Evolutionary conservation across 2,113 vertebrate genomes (phyloP).

Genomic region (Xiphophorus hellerii): DNA sequence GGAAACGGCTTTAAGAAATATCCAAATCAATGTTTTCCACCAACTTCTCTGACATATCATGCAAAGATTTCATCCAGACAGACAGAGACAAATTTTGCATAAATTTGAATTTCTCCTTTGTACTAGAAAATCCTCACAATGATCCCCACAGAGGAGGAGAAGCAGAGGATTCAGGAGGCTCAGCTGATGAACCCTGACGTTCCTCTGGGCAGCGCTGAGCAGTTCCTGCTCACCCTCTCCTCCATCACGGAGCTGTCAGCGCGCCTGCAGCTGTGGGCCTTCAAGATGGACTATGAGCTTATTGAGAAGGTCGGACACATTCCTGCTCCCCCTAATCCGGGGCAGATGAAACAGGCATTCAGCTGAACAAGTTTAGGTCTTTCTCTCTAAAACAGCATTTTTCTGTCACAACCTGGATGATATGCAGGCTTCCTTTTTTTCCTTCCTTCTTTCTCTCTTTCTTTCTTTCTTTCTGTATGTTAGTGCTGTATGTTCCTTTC

Average conservation of each 20-base stretch:
- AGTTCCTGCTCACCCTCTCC: conserved; percentile 95
- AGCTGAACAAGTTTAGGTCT: neutral
- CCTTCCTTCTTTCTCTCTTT: no score
- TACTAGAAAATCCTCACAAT: conserved; percentile 96
- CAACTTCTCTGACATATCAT: neutral
- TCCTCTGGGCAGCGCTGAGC: conserved; percentile 93
- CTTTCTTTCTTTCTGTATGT: neutral
- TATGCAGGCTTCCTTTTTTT: no score
- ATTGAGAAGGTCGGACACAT: conserved; percentile 89
- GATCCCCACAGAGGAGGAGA: conserved; percentile 97
- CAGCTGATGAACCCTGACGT: conserved; percentile 92
- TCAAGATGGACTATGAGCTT: conserved; percentile 97
- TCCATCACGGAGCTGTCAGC: conserved; percentile 95
- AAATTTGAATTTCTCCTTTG: conserved; percentile 25
- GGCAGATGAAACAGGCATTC: conserved; percentile 3
- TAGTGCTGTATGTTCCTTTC: neutral
- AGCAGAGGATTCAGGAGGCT: conserved; percentile 97
- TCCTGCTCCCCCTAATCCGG: conserved; percentile 22
- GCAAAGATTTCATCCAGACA: neutral
- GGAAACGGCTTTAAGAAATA: conserved; percentile 42
- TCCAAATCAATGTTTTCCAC: neutral
- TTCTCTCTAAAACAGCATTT: no score
- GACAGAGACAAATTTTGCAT: neutral
- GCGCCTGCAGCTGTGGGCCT: conserved; percentile 97
- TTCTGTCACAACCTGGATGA: no score